Evolutionary conservation across 1,140 invertebrate species (phyloP), one percentile per base, ranked within the genome.

Genomic region (Brachionus asplanchnoidis): DNA sequence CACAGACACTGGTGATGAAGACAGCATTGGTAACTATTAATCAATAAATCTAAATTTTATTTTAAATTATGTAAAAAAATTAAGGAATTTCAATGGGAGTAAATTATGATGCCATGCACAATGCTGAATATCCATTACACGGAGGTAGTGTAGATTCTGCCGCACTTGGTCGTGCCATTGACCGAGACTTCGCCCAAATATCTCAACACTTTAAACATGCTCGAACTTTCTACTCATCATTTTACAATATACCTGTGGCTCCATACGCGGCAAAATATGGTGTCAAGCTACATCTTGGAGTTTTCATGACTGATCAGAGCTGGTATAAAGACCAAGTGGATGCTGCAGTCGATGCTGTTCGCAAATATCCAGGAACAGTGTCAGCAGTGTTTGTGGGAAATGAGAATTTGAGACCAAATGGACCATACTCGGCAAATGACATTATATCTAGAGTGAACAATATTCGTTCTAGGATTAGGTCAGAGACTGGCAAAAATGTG

Each of bases 341-440:
- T 68, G 65, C 65, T 12, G 65, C 65, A 28, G 65, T 68, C 1
- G 20, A 28, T 17, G 65, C 65, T 11, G 65, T 68, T 32, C 26
- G 65, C 14, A 68, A 68, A 28, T 68, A 68, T 36, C 65, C 65
- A 2, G 23, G 23, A 28, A 68, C 23, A 26, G 26, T 68, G 7
- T 28, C 26, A 26, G 20, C 20, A 12, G 65, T 68, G 20, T 26
- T 68, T 68, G 65, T 68, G 26, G 65, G 65, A 0, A 68, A 68
- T n/a, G 65, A 68, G 28, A 68, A 68, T 36, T 28, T 68, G 26
- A 68, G 65, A 68, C 65, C 65, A 68, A 68, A 68, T 68, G 65
- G 65, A 28, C 65, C 65, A 28, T 68, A 28, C n/a, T 68, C 65
- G 8, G 65, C 65, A 68, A n/a, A 68, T 32, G 65, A 68, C 11